Evolutionary conservation across 92 coral and sea anemone species (phyloP).

Genomic region (Heliopora coerulea): DNA sequence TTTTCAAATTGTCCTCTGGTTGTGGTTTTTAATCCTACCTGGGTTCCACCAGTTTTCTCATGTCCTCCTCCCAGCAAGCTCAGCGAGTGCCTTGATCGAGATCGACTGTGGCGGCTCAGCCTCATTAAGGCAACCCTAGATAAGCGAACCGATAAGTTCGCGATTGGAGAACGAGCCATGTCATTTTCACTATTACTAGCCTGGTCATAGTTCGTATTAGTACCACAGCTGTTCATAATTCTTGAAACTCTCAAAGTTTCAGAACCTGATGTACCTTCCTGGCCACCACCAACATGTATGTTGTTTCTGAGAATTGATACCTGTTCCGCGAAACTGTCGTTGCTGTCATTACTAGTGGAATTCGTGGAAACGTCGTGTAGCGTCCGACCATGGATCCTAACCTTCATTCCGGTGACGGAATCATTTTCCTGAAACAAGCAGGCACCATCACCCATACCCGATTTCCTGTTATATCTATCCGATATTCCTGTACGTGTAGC

Average conservation of each 20-base stretch:
- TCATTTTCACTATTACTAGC: background rate
- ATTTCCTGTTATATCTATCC: background rate
- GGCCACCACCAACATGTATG: background rate
- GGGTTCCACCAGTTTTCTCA: no score
- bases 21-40: background rate
- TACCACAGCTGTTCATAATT: background rate
- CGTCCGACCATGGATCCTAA: background rate
- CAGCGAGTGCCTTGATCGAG: background rate
- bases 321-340: no score
- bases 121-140: constrained; percentile 34
- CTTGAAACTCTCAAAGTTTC: background rate
- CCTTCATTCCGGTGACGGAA: background rate
- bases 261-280: background rate
- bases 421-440: constrained; percentile 10
- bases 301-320: no score
- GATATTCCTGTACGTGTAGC: background rate
- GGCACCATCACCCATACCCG: background rate
- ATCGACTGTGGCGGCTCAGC: background rate
- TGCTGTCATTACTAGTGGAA: no score
- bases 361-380: background rate
- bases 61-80: constrained; percentile 2
- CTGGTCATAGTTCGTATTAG: background rate
- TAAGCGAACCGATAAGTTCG: constrained; percentile 27
- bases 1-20: no score
- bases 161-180: constrained; percentile 18